Evolutionary conservation across 2,797 vertebrate species (phyloP).

Genomic region (Amazona finschi): DNA sequence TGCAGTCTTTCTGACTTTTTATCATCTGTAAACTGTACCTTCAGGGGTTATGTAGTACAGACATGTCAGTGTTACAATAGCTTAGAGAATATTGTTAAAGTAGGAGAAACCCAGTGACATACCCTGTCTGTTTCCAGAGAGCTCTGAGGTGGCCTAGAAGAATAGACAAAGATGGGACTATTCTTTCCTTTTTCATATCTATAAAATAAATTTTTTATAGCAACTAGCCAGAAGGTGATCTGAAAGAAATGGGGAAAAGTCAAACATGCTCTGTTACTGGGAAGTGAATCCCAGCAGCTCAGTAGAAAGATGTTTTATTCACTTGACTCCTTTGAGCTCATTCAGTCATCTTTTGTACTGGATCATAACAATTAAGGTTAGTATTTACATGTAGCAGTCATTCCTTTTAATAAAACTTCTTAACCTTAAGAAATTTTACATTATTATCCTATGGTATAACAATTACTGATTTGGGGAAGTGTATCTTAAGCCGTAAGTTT

Average conservation of each 20-base stretch:
- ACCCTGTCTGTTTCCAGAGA: neutral
- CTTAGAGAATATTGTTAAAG: neutral
- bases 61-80: neutral
- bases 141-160: neutral
- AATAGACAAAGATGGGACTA: neutral
- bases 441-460: neutral
- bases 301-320: neutral
- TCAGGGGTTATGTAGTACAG: neutral
- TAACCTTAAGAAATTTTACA: neutral
- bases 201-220: neutral
- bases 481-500: neutral
- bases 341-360: neutral
- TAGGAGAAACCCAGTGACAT: neutral
- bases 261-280: neutral
- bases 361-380: neutral
- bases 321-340: neutral
- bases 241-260: neutral
- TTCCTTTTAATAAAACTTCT: neutral
- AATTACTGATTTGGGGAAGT: neutral
- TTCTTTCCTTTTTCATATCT: neutral
- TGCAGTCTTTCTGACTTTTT: neutral
- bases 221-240: neutral
- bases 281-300: neutral
- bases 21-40: neutral
- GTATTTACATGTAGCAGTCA: neutral